Conservation (phyloP, 2,888 invertebrate genomes). For the Gerosis bhagava region DNA sequence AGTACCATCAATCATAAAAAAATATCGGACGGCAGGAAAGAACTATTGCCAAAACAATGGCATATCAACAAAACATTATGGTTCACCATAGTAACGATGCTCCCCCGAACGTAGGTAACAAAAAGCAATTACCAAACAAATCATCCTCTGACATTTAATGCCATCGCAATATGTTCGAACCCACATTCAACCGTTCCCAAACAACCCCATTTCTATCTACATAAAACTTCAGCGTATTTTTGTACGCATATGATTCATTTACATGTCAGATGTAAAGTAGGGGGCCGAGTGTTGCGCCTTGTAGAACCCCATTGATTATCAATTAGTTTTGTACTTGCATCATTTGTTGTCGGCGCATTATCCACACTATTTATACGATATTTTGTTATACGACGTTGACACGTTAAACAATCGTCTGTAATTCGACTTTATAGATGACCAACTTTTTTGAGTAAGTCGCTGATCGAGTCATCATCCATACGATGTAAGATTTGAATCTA, state of each 20-base stretch:
- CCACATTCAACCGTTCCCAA: slow-evolving; percentile 55
- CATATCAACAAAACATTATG: slow-evolving; percentile 69
- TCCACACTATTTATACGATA: slow-evolving; percentile 76
- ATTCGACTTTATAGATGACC: too few relatives aligned
- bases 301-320: slow-evolving; percentile 74
- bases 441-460: too few relatives aligned
- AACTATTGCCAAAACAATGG: slow-evolving; percentile 60
- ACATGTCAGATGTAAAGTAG: slow-evolving; percentile 59
- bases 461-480: slow-evolving; percentile 59
- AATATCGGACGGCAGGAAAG: slow-evolving; percentile 38
- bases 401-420: too few relatives aligned
- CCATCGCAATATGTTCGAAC: slow-evolving; percentile 77
- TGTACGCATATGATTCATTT: slow-evolving; percentile 68
- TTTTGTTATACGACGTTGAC: slow-evolving; percentile 64
- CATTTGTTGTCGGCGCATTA: slow-evolving; percentile 72
- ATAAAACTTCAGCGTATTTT: slow-evolving; percentile 55
- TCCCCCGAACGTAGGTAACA: slow-evolving; percentile 58
- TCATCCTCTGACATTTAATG: slow-evolving; percentile 79
- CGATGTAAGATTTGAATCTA: slow-evolving; percentile 31
- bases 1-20: slow-evolving; percentile 44
- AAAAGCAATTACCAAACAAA: slow-evolving; percentile 79
- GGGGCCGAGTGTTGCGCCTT: slow-evolving; percentile 54
- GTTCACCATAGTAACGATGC: slow-evolving; percentile 56
- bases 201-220: slow-evolving; percentile 49
- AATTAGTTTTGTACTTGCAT: slow-evolving; percentile 77